A percentile compares a stretch with the other conserved stretches of the same genome.
Evolutionary conservation across 2,113 vertebrate species (phyloP).

Genomic region (Mormyrus iriodes): DNA sequence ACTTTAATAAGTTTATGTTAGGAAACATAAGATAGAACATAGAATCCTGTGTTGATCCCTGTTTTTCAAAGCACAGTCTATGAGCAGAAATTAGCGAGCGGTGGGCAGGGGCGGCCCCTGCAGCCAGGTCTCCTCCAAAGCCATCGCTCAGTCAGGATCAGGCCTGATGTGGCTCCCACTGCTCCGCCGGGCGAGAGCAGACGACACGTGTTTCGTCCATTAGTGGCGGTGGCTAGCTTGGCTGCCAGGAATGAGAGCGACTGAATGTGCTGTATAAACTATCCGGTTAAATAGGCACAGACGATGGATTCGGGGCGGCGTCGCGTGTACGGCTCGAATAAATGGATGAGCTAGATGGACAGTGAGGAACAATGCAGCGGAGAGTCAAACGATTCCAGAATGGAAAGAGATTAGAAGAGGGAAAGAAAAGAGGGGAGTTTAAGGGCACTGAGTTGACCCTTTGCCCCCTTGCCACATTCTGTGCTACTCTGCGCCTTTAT

Average conservation of each 20-base stretch:
- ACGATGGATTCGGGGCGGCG: slow-evolving; percentile 36
- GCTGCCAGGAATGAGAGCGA: slow-evolving; percentile 59
- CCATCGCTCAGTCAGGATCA: neutral
- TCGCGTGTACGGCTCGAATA: slow-evolving; percentile 28
- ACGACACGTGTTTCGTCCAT: slow-evolving; percentile 67
- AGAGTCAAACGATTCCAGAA: neutral
- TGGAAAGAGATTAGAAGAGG: slow-evolving; percentile 11
- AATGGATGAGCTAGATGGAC: slow-evolving; percentile 55
- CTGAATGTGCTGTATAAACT: slow-evolving; percentile 69
- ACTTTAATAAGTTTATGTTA: neutral
- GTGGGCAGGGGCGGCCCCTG: neutral
- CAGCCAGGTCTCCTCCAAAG: neutral
- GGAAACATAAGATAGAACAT: too few species aligned
- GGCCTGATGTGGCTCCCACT: neutral
- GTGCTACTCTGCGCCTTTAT: neutral
- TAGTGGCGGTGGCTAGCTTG: slow-evolving; percentile 42
- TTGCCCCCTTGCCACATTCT: neutral
- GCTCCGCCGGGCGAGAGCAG: slow-evolving; percentile 58
- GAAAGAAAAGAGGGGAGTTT: slow-evolving; percentile 21
- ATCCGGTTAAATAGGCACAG: slow-evolving; percentile 64
- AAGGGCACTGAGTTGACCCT: slow-evolving; percentile 15
- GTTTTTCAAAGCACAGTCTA: neutral
- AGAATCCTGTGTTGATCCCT: neutral
- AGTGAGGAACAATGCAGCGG: neutral
- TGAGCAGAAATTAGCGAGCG: neutral